Conservation (phyloP, 2,797 vertebrate genomes). For the Typhlichthys subterraneus region DNA sequence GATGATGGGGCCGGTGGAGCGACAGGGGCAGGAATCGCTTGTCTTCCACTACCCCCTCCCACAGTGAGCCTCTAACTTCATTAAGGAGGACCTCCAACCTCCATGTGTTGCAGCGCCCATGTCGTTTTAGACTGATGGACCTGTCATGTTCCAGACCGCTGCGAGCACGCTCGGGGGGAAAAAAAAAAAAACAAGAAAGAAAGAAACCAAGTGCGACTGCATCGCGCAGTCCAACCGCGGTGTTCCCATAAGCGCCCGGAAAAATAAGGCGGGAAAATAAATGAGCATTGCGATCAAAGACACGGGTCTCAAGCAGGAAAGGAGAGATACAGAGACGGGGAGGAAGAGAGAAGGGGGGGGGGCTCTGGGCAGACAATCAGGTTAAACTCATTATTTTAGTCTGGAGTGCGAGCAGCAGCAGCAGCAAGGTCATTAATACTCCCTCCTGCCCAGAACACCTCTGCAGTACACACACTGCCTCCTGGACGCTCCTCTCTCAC, state of each 20-base stretch:
- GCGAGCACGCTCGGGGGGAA: slow-evolving; percentile 2
- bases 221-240: slow-evolving; percentile 26
- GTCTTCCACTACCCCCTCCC: slow-evolving; percentile 42
- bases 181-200: too few relatives aligned
- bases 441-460: slow-evolving; percentile 35
- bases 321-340: slow-evolving; percentile 25
- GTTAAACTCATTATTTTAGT: slow-evolving; percentile 61
- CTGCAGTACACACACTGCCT: slow-evolving; percentile 15
- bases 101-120: slow-evolving; percentile 26
- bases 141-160: slow-evolving; percentile 48
- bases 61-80: slow-evolving; percentile 26
- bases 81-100: slow-evolving; percentile 44
- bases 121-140: slow-evolving; percentile 49
- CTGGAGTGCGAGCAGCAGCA: slow-evolving; percentile 32
- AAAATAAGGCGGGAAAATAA: slow-evolving; percentile 30
- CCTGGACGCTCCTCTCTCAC: slow-evolving; percentile 57
- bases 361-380: slow-evolving; percentile 47
- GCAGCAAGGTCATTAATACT: slow-evolving; percentile 41
- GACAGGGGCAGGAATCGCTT: slow-evolving; percentile 39
- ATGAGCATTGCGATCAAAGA: slow-evolving; percentile 64
- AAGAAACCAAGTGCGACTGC: slow-evolving; percentile 32
- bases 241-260: slow-evolving; percentile 28
- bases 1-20: slow-evolving; percentile 50
- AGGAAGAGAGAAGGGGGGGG: slow-evolving; percentile 57
- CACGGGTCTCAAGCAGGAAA: slow-evolving; percentile 58